phyloP scores from a whole-genome alignment of 2,888 invertebrate species.

The Platynereis dumerilii region DNA sequence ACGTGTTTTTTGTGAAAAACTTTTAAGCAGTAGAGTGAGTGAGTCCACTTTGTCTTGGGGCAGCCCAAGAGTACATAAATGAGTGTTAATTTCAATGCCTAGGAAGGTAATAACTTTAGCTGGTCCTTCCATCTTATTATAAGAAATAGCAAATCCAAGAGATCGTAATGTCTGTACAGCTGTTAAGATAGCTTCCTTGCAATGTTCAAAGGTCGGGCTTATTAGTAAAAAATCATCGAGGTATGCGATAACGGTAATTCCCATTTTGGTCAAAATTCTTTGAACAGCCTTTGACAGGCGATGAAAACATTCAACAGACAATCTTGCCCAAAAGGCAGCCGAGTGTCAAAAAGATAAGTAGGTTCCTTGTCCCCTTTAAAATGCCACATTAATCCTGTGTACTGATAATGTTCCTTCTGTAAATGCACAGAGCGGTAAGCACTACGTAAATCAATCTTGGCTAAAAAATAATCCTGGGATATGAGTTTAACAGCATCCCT shows the following conservation, averaged over 20 bases:
- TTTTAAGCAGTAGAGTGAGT: not conserved
- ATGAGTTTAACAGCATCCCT: slow-evolving; percentile 5
- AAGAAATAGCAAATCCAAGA: slow-evolving; percentile 16
- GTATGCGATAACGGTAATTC: too few relatives aligned
- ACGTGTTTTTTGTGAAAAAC: too few relatives aligned
- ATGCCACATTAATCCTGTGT: slow-evolving; percentile 12
- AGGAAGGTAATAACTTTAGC: slow-evolving; percentile 9
- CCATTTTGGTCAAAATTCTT: not conserved
- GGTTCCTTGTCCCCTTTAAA: not conserved
- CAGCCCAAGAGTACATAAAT: not conserved
- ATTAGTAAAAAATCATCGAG: slow-evolving; percentile 15
- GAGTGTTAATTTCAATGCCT: slow-evolving; percentile 8
- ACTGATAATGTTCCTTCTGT: not conserved
- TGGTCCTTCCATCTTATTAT: slow-evolving; percentile 12
- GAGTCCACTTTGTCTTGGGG: not conserved
- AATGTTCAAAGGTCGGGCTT: not conserved
- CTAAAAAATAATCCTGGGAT: not conserved
- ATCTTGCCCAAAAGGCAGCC: slow-evolving; percentile 11
- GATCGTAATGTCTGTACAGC: not conserved
- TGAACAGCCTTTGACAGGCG: slow-evolving; percentile 12
- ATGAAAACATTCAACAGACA: slow-evolving; percentile 17
- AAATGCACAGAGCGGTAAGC: slow-evolving; percentile 7
- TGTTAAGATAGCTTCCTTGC: not conserved
- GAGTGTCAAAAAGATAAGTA: slow-evolving; percentile 4
- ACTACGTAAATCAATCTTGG: slow-evolving; percentile 6